Evolutionary conservation across 1,140 invertebrate genomes (phyloP).

Genomic region (Drosophila kurseongensis): DNA sequence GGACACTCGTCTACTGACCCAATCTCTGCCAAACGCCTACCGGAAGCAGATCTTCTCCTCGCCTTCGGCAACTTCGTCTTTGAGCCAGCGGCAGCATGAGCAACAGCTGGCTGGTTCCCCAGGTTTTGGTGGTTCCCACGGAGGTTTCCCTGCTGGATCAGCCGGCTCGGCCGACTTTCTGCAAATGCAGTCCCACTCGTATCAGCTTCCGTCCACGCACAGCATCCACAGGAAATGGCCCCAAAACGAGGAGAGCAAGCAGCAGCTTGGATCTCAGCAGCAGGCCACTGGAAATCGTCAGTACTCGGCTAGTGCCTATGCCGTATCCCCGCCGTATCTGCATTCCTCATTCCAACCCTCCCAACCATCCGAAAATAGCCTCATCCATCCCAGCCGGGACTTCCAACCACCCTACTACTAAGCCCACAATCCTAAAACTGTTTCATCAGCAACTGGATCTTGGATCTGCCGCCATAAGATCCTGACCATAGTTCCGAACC

Average conservation of each 20-base stretch:
- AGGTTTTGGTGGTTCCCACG: background rate
- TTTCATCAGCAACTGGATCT: background rate
- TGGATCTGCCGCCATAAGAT: background rate
- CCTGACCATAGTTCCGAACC: background rate
- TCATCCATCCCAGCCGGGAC: constrained; percentile 51
- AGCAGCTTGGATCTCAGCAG: background rate
- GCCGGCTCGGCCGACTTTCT: constrained; percentile 3
- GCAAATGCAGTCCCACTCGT: constrained; percentile 70
- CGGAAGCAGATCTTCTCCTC: constrained; percentile 32
- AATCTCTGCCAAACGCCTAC: constrained; percentile 50
- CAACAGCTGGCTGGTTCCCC: constrained; percentile 14
- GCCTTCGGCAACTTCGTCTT: background rate
- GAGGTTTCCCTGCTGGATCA: background rate
- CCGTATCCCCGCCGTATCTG: constrained; percentile 3
- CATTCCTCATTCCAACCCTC: background rate
- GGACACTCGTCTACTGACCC: constrained; percentile 35
- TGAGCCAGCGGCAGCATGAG: constrained; percentile 1
- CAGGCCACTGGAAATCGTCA: background rate
- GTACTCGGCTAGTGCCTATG: constrained; percentile 16
- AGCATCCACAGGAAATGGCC: constrained; percentile 33
- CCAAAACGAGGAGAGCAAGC: background rate
- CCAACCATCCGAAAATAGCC: background rate
- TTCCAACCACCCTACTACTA: constrained; percentile 63
- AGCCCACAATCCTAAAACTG: background rate
- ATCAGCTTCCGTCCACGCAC: constrained; percentile 46